phyloP scores from a whole-genome alignment of 2,113 vertebrate genomes.

The Desmodus rotundus region DNA sequence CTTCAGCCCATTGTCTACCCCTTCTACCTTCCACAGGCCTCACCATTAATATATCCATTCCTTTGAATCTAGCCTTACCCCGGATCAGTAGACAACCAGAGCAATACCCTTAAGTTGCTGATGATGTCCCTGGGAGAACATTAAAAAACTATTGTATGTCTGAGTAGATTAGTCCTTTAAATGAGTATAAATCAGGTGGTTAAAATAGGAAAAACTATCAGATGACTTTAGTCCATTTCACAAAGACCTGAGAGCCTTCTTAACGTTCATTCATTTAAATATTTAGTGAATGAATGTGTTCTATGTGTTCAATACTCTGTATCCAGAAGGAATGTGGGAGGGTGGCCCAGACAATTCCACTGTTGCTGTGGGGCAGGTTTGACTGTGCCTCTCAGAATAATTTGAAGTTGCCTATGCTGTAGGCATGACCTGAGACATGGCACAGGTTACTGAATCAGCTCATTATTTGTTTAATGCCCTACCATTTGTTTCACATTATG shows the following conservation, averaged over 20 bases:
- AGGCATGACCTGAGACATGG: conserved; percentile 29
- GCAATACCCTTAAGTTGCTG: not conserved
- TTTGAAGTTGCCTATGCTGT: conserved; percentile 33
- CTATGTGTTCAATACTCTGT: not conserved
- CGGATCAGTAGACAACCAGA: not conserved
- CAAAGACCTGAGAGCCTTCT: not conserved
- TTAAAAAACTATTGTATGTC: not conserved
- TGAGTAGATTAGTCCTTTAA: not conserved
- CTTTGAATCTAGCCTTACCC: not conserved
- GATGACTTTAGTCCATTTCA: not conserved
- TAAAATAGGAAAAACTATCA: not conserved
- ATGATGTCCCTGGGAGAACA: not conserved
- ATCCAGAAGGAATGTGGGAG: not conserved
- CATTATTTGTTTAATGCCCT: conserved; percentile 67
- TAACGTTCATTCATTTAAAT: not conserved
- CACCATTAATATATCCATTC: not conserved
- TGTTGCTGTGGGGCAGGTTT: not conserved
- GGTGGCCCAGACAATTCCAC: not conserved
- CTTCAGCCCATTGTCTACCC: not conserved
- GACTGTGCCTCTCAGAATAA: conserved; percentile 19
- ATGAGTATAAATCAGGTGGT: not conserved
- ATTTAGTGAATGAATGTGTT: conserved; percentile 21
- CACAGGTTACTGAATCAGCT: conserved; percentile 54
- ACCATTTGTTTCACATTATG: conserved; percentile 69
- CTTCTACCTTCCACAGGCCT: not conserved